Conservation (phyloP, 2,888 invertebrate genomes). For the Lucinisca nassula region DNA sequence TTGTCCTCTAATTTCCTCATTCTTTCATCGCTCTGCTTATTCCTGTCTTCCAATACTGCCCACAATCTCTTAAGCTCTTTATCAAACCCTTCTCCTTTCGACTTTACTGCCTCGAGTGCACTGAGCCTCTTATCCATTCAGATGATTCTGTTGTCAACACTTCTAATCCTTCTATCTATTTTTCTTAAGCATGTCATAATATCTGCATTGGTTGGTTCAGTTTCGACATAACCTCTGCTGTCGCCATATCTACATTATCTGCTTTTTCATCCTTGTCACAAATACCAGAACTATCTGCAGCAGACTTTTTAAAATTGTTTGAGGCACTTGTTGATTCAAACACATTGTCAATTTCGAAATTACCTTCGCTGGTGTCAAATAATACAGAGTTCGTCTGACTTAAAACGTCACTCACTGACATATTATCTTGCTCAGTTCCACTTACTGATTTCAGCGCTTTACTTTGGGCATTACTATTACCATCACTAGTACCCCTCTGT, state of each 20-base stretch:
- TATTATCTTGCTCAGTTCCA: not conserved
- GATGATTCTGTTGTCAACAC: too few relatives aligned
- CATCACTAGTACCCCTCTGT: too few relatives aligned
- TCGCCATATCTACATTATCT: too few relatives aligned
- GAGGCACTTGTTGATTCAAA: not conserved
- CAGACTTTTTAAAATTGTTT: not conserved
- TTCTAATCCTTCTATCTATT: too few relatives aligned
- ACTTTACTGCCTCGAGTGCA: not conserved
- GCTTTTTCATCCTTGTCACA: too few relatives aligned
- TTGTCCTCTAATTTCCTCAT: constrained; percentile 14
- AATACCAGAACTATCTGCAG: not conserved
- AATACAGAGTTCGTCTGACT: too few relatives aligned
- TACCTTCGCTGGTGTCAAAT: not conserved
- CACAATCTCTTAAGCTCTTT: constrained; percentile 10
- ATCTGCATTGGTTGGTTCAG: not conserved
- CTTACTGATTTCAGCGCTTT: not conserved
- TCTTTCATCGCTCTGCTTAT: constrained; percentile 11
- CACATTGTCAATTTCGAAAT: not conserved
- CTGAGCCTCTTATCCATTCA: not conserved
- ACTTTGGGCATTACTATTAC: too few relatives aligned
- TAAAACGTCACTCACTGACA: constrained; percentile 23
- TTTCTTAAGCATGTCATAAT: too few relatives aligned
- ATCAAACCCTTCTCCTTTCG: constrained; percentile 13
- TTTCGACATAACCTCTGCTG: too few relatives aligned
- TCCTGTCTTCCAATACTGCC: not conserved